A percentile compares a stretch with the other conserved stretches of the same genome.
Evolutionary conservation across 2,797 vertebrate species (phyloP).

Genomic region (Lepilemur septentrionalis): DNA sequence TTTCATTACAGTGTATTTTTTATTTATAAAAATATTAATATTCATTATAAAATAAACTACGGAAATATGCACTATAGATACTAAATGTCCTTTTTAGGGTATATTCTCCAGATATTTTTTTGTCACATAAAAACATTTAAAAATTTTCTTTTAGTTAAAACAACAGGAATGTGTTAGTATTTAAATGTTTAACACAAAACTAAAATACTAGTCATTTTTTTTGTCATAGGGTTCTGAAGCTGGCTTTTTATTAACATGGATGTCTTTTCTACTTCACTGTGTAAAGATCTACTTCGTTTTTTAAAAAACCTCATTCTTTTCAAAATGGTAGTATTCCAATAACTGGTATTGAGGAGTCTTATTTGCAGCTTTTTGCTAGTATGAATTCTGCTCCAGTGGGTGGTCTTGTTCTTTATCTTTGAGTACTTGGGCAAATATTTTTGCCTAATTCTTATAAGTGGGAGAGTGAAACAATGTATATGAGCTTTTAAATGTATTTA

Average conservation of each 20-base stretch:
- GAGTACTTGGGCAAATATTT: neutral
- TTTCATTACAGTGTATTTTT: neutral
- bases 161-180: neutral
- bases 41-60: neutral
- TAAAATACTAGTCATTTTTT: neutral
- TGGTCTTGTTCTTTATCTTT: neutral
- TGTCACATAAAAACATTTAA: neutral
- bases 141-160: neutral
- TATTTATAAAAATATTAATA: neutral
- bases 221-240: neutral
- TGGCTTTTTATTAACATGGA: neutral
- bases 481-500: neutral
- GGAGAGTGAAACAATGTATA: neutral
- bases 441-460: neutral
- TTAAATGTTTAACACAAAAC: neutral
- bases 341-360: neutral
- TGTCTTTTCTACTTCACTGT: neutral
- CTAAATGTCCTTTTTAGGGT: neutral
- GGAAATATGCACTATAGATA: neutral
- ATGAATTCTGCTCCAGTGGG: neutral
- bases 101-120: neutral
- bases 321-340: neutral
- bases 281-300: neutral
- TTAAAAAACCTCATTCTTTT: neutral
- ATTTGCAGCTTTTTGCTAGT: neutral